phyloP scores from a whole-genome alignment of 1,140 invertebrate genomes.

The Telenomus remus region DNA sequence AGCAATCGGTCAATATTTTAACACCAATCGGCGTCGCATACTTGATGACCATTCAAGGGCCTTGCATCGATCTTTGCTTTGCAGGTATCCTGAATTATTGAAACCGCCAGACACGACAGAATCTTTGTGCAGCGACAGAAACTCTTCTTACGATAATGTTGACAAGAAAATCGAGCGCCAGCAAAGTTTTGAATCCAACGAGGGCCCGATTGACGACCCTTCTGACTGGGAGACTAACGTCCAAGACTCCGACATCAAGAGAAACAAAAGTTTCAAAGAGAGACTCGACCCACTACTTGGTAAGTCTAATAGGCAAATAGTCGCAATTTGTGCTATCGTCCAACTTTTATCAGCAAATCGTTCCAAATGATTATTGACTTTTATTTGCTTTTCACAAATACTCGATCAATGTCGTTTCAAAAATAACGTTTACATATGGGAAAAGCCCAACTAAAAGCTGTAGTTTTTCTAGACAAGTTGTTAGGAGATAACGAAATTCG shows the following conservation, averaged over 20 bases:
- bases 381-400: no score
- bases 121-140: slow-evolving; percentile 75
- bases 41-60: slow-evolving; percentile 16
- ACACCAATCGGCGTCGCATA: slow-evolving; percentile 20
- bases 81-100: slow-evolving; percentile 71
- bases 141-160: slow-evolving; percentile 86
- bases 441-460: no score
- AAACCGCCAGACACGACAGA: slow-evolving; percentile 68
- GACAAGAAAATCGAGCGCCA: slow-evolving; percentile 71
- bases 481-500: slow-evolving; percentile 9
- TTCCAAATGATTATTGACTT: no score
- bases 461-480: no score
- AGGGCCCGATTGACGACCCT: slow-evolving; percentile 64
- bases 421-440: no score
- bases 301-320: slow-evolving; percentile 50
- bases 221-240: slow-evolving; percentile 71
- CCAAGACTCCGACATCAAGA: slow-evolving; percentile 74
- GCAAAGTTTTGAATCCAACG: slow-evolving; percentile 62
- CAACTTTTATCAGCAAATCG: no score
- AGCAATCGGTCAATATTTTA: slow-evolving; percentile 22
- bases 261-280: slow-evolving; percentile 84
- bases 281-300: slow-evolving; percentile 79
- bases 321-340: background rate
- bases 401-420: no score
- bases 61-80: slow-evolving; percentile 19